A percentile compares a stretch with the other conserved stretches of the same genome.
phyloP scores from a whole-genome alignment of 2,113 vertebrate genomes.

The Hiodon tergisus region DNA sequence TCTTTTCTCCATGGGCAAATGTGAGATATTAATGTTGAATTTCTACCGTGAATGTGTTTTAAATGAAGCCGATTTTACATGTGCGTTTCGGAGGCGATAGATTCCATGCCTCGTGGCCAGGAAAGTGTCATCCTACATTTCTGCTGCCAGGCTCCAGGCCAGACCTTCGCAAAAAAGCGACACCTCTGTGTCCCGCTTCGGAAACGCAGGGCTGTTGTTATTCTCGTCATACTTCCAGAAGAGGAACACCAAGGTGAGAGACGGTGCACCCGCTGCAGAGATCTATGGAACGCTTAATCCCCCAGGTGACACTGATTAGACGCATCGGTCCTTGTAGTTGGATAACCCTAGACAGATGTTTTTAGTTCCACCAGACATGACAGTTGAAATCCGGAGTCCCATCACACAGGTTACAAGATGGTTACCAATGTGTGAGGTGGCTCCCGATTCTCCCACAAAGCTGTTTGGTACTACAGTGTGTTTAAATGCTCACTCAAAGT shows the following conservation, averaged over 20 bases:
- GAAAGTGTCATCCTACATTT: conserved; percentile 42
- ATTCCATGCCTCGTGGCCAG: neutral
- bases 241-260: conserved; percentile 27
- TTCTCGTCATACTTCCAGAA: conserved; percentile 45
- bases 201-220: conserved; percentile 48
- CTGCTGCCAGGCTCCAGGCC: conserved; percentile 43
- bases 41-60: conserved; percentile 25
- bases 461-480: neutral
- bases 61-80: neutral
- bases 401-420: neutral
- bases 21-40: conserved; percentile 26
- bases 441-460: neutral
- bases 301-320: neutral
- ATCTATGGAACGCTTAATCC: conserved; percentile 18
- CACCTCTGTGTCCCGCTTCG: conserved; percentile 48
- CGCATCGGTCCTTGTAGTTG: no score
- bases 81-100: neutral
- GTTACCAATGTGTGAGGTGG: neutral
- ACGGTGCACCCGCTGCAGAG: conserved; percentile 18
- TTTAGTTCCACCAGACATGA: neutral
- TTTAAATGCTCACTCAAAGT: no score
- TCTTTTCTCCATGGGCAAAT: conserved; percentile 11
- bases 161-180: conserved; percentile 46
- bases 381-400: neutral
- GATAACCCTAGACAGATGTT: neutral